Evolutionary conservation across 2,888 invertebrate species (phyloP).

Genomic region (Phymatocera aterrima): DNA sequence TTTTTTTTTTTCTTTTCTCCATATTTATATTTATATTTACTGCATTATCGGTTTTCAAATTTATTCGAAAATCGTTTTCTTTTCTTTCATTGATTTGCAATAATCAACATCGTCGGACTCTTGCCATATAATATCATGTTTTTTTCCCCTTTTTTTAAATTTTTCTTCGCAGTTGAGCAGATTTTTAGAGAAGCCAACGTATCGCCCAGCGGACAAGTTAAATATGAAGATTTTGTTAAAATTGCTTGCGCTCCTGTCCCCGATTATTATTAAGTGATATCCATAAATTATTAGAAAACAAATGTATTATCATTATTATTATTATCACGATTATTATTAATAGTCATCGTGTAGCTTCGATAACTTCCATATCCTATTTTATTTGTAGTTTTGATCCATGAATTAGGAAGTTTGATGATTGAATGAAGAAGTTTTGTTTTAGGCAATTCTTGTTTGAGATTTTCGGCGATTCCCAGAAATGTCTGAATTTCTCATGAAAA

Average conservation of each 20-base stretch:
- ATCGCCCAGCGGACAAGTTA: conserved; percentile 85
- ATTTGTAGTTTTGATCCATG: too few species aligned
- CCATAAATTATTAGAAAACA: not conserved
- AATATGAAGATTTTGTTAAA: conserved; percentile 95
- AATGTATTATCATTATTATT: not conserved
- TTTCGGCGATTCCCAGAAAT: too few species aligned
- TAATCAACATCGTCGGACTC: too few species aligned
- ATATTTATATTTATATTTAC: conserved; percentile 16
- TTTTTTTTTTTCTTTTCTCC: not conserved
- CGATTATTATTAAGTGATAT: conserved; percentile 85
- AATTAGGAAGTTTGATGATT: too few species aligned
- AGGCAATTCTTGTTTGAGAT: too few species aligned
- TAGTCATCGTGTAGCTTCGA: too few species aligned
- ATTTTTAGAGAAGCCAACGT: conserved; percentile 95
- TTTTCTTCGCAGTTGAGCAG: conserved; percentile 81
- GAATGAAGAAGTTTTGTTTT: too few species aligned
- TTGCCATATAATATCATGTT: not conserved
- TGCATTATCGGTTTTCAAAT: not conserved
- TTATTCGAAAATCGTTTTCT: not conserved
- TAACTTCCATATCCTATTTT: too few species aligned
- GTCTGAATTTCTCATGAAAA: too few species aligned
- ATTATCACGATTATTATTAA: not conserved
- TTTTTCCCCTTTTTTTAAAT: conserved; percentile 21
- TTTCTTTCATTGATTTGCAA: too few species aligned
- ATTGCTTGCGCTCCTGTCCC: conserved; percentile 95